Evolutionary conservation across 2,113 vertebrate genomes (phyloP).

Genomic region (Thomomys bottae): DNA sequence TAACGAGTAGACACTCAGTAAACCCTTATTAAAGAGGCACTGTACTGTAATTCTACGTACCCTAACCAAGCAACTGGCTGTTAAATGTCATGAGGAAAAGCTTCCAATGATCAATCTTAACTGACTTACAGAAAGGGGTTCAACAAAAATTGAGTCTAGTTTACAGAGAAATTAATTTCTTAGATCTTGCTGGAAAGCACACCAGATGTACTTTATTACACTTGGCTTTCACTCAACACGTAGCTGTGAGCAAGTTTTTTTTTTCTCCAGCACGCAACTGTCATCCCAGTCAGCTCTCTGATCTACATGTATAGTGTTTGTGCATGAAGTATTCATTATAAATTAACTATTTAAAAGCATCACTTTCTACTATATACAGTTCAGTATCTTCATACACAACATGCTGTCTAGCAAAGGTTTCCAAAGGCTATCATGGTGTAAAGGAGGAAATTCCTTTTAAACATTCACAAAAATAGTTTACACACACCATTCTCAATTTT

Average conservation of each 20-base stretch:
- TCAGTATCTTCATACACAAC: neutral
- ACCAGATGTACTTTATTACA: slow-evolving; percentile 73
- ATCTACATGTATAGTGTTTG: neutral
- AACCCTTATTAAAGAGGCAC: neutral
- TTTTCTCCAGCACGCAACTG: slow-evolving; percentile 25
- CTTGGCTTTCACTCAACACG: slow-evolving; percentile 63
- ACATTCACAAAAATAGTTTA: neutral
- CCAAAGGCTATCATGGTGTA: neutral
- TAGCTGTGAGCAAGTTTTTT: slow-evolving; percentile 54
- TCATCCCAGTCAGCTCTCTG: neutral
- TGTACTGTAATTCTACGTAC: neutral
- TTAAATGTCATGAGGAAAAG: slow-evolving; percentile 47
- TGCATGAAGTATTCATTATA: neutral
- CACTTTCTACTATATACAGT: neutral
- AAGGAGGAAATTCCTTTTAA: slow-evolving; percentile 18
- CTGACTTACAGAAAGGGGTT: slow-evolving; percentile 57
- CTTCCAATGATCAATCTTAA: slow-evolving; percentile 62
- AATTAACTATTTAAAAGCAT: neutral
- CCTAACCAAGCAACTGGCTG: slow-evolving; percentile 40
- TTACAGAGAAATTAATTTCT: slow-evolving; percentile 71
- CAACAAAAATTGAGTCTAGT: slow-evolving; percentile 65
- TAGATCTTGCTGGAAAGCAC: slow-evolving; percentile 64
- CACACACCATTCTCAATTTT: neutral
- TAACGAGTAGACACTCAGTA: neutral
- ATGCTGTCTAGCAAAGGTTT: neutral